A percentile compares a stretch with the other conserved stretches of the same genome.
Conservation (phyloP, 2,888 invertebrate species). For the Idaea dimidiata region DNA sequence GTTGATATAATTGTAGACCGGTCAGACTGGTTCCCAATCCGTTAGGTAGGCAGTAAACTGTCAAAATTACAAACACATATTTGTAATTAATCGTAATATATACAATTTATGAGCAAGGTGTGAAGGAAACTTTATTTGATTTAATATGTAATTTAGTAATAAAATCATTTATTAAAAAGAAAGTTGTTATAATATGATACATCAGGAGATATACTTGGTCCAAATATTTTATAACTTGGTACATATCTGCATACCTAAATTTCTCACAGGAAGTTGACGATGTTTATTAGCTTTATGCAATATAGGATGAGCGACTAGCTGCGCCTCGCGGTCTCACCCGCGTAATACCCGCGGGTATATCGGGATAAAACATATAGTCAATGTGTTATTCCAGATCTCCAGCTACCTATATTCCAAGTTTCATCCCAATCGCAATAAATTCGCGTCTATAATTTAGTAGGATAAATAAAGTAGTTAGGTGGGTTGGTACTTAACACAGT, state of each 20-base stretch:
- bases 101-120: slow-evolving; percentile 12
- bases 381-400: too few species aligned
- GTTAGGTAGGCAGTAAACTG: slow-evolving; percentile 9
- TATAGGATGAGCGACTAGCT: too few species aligned
- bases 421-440: too few species aligned
- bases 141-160: background rate
- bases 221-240: background rate
- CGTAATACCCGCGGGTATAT: too few species aligned
- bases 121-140: slow-evolving; percentile 6
- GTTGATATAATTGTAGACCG: slow-evolving; percentile 19
- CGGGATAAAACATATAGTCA: too few species aligned
- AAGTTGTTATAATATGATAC: background rate
- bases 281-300: background rate
- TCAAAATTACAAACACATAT: slow-evolving; percentile 16
- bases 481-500: slow-evolving; percentile 39
- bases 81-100: slow-evolving; percentile 21
- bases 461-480: background rate
- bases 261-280: background rate
- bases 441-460: too few species aligned
- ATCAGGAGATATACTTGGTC: background rate
- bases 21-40: slow-evolving; percentile 16
- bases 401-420: too few species aligned
- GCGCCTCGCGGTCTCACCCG: too few species aligned
- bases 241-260: too few species aligned
- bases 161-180: background rate